phyloP scores from a whole-genome alignment of 2,888 invertebrate genomes.

The Ennomos quercinarius region DNA sequence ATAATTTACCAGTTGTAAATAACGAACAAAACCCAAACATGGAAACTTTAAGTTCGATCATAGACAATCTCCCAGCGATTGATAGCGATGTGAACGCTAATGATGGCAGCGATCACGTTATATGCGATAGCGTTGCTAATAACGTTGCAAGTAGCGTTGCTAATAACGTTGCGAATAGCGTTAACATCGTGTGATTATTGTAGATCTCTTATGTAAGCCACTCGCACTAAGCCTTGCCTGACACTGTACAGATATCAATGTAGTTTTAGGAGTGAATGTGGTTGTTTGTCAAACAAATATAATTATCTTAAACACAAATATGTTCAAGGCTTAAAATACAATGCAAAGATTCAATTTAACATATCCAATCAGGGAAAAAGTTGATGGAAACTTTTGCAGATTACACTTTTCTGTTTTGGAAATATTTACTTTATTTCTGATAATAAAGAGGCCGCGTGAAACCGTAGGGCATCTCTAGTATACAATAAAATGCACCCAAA shows the following conservation, averaged over 20 bases:
- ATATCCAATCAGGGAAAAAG: too few relatives aligned
- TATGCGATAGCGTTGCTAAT: slow-evolving; percentile 14
- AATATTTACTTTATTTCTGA: too few relatives aligned
- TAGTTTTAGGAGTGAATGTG: slow-evolving; percentile 1
- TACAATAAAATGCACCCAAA: too few relatives aligned
- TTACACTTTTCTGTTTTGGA: too few relatives aligned
- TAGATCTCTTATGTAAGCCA: slow-evolving; percentile 32
- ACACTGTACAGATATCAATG: slow-evolving; percentile 30
- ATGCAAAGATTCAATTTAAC: too few relatives aligned
- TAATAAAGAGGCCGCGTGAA: too few relatives aligned
- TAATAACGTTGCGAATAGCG: slow-evolving; percentile 4
- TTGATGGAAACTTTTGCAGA: too few relatives aligned
- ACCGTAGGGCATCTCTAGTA: too few relatives aligned
- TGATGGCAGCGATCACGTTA: slow-evolving; percentile 43
- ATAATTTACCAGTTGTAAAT: not conserved
- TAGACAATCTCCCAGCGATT: slow-evolving; percentile 74
- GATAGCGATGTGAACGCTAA: slow-evolving; percentile 76
- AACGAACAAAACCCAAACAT: slow-evolving; percentile 19
- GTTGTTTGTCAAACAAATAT: slow-evolving; percentile 14
- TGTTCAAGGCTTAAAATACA: too few relatives aligned
- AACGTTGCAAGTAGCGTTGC: slow-evolving; percentile 3
- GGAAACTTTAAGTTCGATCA: slow-evolving; percentile 62
- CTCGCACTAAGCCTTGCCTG: slow-evolving; percentile 39
- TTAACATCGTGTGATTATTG: slow-evolving; percentile 22
- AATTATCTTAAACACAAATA: not conserved